Evolutionary conservation across 2,888 invertebrate genomes (phyloP).

Genomic region (Clivina fossor): DNA sequence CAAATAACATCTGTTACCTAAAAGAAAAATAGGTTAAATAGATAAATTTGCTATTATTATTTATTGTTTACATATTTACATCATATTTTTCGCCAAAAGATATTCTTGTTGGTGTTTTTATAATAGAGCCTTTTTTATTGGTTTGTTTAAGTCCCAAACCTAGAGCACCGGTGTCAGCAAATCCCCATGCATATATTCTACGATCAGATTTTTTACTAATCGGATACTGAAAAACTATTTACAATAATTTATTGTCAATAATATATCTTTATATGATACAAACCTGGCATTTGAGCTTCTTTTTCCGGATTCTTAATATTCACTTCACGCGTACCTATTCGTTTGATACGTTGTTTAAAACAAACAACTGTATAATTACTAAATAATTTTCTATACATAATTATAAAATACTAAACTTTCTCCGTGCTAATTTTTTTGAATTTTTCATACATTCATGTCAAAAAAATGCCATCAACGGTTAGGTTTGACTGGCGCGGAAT

Average conservation of each 20-base stretch:
- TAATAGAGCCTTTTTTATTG: constrained; percentile 55
- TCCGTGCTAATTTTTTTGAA: no score
- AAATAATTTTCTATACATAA: constrained; percentile 13
- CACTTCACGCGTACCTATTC: constrained; percentile 14
- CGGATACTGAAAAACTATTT: constrained; percentile 64
- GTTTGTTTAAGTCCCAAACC: constrained; percentile 66
- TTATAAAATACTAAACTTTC: no score
- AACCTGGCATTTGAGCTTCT: constrained; percentile 39
- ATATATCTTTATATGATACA: constrained; percentile 29
- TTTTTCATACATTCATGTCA: no score
- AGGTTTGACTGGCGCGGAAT: no score
- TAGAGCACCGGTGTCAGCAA: constrained; percentile 77
- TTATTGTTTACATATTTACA: constrained; percentile 49
- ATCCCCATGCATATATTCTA: constrained; percentile 79
- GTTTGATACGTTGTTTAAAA: constrained; percentile 20
- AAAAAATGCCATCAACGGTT: no score
- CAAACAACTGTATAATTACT: not conserved
- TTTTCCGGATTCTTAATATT: constrained; percentile 23
- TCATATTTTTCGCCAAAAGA: constrained; percentile 72
- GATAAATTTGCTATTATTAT: not conserved
- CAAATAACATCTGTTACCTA: constrained; percentile 71
- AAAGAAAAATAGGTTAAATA: constrained; percentile 40
- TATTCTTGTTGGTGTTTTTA: constrained; percentile 69
- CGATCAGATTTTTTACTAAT: constrained; percentile 57
- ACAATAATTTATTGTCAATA: constrained; percentile 4